These are phyloP conservation scores for Saimiri boliviensis DNA, from an alignment of 2,113 vertebrate species.

Conservation along the genomic window DNA sequence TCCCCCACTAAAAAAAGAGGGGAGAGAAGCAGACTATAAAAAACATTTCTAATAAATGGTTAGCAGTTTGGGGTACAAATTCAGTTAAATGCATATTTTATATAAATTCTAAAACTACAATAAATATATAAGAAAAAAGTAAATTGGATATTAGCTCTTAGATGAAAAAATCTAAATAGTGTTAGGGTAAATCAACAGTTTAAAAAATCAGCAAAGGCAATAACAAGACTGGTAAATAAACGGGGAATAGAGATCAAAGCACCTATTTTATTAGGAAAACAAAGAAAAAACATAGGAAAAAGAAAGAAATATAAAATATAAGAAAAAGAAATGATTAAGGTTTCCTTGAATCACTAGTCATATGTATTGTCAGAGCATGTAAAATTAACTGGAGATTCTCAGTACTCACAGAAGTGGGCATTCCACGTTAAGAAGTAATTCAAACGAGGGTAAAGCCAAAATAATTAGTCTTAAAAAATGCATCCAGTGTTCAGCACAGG, in stretches of 20 bases:
- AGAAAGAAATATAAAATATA: background rate
- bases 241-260: background rate
- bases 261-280: background rate
- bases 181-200: background rate
- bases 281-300: background rate
- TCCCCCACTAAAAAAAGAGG: background rate
- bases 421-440: background rate
- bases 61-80: background rate
- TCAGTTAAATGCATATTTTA: background rate
- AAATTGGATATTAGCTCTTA: background rate
- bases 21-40: background rate
- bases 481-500: background rate
- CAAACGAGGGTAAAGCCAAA: background rate
- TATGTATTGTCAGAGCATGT: accelerated
- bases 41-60: background rate
- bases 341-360: background rate
- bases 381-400: background rate
- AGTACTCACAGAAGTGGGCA: background rate
- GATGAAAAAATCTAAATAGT: background rate
- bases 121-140: background rate
- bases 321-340: background rate
- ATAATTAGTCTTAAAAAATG: background rate
- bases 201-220: background rate
- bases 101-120: background rate
- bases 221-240: background rate